Conservation (phyloP, 2,888 invertebrate genomes). For the Cantharis rustica region DNA sequence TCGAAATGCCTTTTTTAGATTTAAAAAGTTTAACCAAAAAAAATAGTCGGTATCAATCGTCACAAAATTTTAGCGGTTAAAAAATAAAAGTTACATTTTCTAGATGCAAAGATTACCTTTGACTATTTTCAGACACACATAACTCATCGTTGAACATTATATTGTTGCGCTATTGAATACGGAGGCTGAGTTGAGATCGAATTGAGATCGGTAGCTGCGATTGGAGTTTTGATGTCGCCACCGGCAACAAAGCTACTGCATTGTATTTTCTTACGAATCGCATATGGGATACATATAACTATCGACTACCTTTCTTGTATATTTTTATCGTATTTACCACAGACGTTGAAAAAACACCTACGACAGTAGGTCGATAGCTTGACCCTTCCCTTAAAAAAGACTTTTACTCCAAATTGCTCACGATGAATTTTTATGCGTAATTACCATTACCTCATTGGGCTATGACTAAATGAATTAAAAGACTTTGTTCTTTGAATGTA, state of each 20-base stretch:
- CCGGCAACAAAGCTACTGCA: slow-evolving; percentile 41
- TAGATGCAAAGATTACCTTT: not conserved
- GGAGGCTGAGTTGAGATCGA: slow-evolving; percentile 45
- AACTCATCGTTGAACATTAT: slow-evolving; percentile 51
- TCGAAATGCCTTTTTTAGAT: not conserved
- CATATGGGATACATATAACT: slow-evolving; percentile 24
- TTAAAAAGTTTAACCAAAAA: not conserved
- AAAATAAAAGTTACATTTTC: not conserved
- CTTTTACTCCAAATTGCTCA: not conserved
- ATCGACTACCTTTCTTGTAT: slow-evolving; percentile 18
- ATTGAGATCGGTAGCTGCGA: slow-evolving; percentile 50
- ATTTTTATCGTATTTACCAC: slow-evolving; percentile 20
- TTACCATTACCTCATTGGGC: not conserved
- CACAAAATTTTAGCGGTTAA: not conserved
- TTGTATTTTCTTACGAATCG: slow-evolving; percentile 35
- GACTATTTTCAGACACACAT: slow-evolving; percentile 42
- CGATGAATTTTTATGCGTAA: not conserved
- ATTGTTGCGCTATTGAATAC: slow-evolving; percentile 50
- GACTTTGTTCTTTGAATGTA: slow-evolving; percentile 14
- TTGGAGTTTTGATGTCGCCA: slow-evolving; percentile 48
- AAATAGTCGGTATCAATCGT: not conserved
- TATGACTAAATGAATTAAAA: not conserved
- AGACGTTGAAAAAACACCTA: not conserved
- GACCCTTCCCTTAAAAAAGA: not conserved
- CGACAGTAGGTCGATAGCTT: not conserved